These are phyloP conservation scores for Heliconius eleuchia DNA, from an alignment of 1,140 invertebrate genomes.

Conservation along the genomic window DNA sequence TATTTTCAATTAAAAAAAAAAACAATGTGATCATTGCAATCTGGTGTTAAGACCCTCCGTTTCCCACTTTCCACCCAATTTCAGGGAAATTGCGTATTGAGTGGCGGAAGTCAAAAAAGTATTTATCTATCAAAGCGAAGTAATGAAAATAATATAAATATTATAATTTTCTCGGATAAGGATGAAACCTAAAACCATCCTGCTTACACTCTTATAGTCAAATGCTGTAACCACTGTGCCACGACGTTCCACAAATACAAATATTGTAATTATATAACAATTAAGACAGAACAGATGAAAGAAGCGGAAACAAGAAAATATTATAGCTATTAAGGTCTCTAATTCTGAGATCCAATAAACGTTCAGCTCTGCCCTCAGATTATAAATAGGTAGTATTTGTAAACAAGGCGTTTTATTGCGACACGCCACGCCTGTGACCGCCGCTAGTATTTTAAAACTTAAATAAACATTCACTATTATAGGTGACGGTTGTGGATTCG, in stretches of 20 bases:
- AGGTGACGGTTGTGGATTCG: background rate
- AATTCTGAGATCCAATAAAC: constrained; percentile 27
- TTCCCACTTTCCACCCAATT: background rate
- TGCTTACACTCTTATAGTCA: no score
- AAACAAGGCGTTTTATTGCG: constrained; percentile 35
- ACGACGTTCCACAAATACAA: no score
- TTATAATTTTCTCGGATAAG: no score
- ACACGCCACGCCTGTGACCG: constrained; percentile 29
- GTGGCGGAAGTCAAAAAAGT: no score
- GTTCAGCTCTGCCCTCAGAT: constrained; percentile 9
- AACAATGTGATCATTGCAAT: no score
- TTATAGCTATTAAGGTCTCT: background rate
- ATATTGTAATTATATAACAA: background rate
- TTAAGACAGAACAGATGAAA: constrained; percentile 2
- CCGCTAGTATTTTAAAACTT: constrained; percentile 8
- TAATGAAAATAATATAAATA: no score
- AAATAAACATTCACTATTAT: background rate
- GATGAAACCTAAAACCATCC: no score
- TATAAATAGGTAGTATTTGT: constrained; percentile 40
- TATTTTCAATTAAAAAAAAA: background rate
- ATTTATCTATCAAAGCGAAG: no score
- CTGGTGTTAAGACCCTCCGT: background rate
- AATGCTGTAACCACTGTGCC: no score
- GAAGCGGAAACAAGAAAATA: constrained; percentile 3
- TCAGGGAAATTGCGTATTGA: no score